Conservation (phyloP, 2,888 invertebrate genomes). For the Eurytoma adleriae region DNA sequence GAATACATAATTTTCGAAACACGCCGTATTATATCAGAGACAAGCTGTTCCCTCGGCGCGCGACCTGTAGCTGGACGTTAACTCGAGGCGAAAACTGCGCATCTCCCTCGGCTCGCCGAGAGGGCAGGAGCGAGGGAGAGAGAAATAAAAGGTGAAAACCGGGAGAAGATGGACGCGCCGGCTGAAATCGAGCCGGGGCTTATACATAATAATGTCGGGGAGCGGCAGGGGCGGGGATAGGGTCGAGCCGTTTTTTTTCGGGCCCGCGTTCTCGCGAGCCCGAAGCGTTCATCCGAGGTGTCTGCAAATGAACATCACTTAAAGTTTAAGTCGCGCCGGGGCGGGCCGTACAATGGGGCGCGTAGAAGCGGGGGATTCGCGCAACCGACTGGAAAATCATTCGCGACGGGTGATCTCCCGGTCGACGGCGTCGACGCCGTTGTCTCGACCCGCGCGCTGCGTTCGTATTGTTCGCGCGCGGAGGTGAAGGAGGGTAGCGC, state of each 20-base stretch:
- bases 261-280: slow-evolving; percentile 1
- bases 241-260: background rate
- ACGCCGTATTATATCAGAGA: slow-evolving; percentile 43
- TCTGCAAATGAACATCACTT: slow-evolving; percentile 63
- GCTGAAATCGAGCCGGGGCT: background rate
- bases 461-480: background rate
- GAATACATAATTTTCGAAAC: slow-evolving; percentile 22
- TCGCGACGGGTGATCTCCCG: slow-evolving; percentile 65
- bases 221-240: background rate
- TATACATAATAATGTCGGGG: slow-evolving; percentile 17
- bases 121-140: background rate
- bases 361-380: slow-evolving; percentile 56
- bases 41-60: slow-evolving; percentile 25
- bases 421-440: slow-evolving; percentile 29
- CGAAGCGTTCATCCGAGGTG: slow-evolving; percentile 61
- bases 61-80: background rate
- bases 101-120: background rate
- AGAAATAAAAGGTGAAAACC: background rate
- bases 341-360: slow-evolving; percentile 47
- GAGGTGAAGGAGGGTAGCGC: background rate
- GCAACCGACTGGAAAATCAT: slow-evolving; percentile 69
- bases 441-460: background rate
- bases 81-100: slow-evolving; percentile 43
- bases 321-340: slow-evolving; percentile 50
- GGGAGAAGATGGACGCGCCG: background rate